phyloP scores from a whole-genome alignment of 2,797 vertebrate genomes.

The Acrocephalus scirpaceus region DNA sequence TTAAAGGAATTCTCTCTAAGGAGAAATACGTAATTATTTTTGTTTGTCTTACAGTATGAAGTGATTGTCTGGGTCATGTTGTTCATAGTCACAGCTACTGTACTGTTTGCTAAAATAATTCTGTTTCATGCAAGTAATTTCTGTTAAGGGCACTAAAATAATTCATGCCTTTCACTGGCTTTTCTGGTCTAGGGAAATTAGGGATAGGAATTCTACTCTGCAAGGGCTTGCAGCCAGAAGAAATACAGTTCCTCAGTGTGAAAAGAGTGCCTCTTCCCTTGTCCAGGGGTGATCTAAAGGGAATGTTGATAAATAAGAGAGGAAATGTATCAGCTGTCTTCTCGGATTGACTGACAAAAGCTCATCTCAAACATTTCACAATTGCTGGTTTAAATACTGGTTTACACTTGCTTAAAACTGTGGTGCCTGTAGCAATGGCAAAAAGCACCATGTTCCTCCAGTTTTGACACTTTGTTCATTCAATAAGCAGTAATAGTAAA shows the following conservation, averaged over 20 bases:
- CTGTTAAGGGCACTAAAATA: not conserved
- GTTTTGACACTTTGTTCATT: not conserved
- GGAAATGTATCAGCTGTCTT: not conserved
- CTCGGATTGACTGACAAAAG: not conserved
- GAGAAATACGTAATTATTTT: not conserved
- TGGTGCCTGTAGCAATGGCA: not conserved
- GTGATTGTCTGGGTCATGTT: not conserved
- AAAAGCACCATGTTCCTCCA: not conserved
- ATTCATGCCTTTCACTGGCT: not conserved
- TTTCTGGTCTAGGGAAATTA: not conserved
- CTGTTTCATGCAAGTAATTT: not conserved
- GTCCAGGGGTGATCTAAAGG: not conserved
- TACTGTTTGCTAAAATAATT: not conserved
- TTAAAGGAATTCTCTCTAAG: not conserved
- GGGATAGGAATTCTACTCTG: not conserved
- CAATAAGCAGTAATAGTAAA: no score
- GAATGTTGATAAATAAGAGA: not conserved
- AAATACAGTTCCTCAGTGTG: no score
- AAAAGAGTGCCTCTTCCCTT: not conserved
- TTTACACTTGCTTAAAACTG: not conserved
- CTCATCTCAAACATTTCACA: not conserved
- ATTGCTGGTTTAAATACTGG: not conserved
- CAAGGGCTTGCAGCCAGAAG: not conserved
- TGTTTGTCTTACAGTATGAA: not conserved
- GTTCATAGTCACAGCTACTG: not conserved